phyloP scores from a whole-genome alignment of 2,113 vertebrate genomes.

The Ascaphus truei region DNA sequence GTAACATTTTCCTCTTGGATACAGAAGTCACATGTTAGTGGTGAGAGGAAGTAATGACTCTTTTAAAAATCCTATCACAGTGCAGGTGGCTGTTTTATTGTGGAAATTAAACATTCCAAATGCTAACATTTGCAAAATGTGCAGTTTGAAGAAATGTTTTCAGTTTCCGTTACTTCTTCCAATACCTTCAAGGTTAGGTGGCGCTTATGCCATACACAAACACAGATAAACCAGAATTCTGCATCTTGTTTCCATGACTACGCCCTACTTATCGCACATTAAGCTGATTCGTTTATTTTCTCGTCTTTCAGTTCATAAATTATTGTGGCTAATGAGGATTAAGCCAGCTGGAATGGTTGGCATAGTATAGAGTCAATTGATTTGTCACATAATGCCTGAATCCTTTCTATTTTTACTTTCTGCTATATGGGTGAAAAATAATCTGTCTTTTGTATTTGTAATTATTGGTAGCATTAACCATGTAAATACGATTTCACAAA shows the following conservation, averaged over 20 bases:
- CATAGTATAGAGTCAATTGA: slow-evolving; percentile 58
- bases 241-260: slow-evolving; percentile 73
- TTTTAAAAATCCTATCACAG: too few species aligned
- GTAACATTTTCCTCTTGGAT: too few species aligned
- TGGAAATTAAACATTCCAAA: too few species aligned
- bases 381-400: slow-evolving; percentile 52
- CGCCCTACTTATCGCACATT: slow-evolving; percentile 75
- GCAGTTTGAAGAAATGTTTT: slow-evolving; percentile 45
- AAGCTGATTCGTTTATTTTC: slow-evolving; percentile 77
- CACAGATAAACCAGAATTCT: slow-evolving; percentile 61
- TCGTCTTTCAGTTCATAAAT: slow-evolving; percentile 74
- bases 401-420: slow-evolving; percentile 33
- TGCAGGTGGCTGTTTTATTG: too few species aligned
- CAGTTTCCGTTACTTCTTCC: slow-evolving; percentile 56
- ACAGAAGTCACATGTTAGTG: too few species aligned
- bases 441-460: slow-evolving; percentile 3
- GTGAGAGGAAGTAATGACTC: too few species aligned
- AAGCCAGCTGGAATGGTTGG: slow-evolving; percentile 59
- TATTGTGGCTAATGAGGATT: slow-evolving; percentile 65
- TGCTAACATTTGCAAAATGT: not conserved
- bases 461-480: slow-evolving; percentile 13
- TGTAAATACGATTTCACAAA: too few species aligned
- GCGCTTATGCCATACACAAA: slow-evolving; percentile 72
- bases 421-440: slow-evolving; percentile 29
- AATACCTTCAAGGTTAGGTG: slow-evolving; percentile 55